These are phyloP conservation scores for Drosophila chauvacae DNA, from an alignment of 1,140 invertebrate genomes.

Conservation along the genomic window DNA sequence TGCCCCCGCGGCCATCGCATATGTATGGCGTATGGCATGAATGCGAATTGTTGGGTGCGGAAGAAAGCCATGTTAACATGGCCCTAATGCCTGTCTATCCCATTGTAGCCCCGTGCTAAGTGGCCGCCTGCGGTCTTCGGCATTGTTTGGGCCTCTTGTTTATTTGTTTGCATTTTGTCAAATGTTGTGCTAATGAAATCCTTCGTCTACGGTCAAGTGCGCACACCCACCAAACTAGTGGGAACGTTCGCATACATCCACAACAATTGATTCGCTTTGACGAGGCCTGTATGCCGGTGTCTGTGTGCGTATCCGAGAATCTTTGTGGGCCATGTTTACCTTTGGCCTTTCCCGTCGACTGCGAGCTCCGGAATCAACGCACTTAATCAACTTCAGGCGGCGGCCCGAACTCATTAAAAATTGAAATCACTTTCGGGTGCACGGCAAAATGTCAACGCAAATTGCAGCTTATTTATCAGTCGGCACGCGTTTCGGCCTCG, in stretches of 20 bases:
- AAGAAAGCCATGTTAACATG: constrained; percentile 74
- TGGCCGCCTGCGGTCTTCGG: constrained; percentile 62
- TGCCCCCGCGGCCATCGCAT: constrained; percentile 3
- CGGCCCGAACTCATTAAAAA: constrained; percentile 73
- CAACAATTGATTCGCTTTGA: constrained; percentile 68
- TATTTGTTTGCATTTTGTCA: constrained; percentile 77
- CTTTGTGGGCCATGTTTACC: constrained; percentile 33
- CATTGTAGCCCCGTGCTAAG: constrained; percentile 57
- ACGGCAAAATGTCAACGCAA: constrained; percentile 79
- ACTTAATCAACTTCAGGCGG: constrained; percentile 70
- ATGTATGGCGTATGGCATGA: constrained; percentile 1
- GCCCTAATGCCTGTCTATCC: constrained; percentile 62
- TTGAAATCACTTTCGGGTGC: constrained; percentile 71
- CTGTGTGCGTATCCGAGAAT: constrained; percentile 23
- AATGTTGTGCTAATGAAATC: constrained; percentile 82
- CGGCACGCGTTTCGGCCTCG: constrained; percentile 35
- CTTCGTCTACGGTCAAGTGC: constrained; percentile 71
- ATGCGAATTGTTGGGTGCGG: constrained; percentile 46
- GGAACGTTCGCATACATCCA: constrained; percentile 14
- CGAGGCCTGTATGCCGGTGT: not conserved
- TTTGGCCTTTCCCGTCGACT: constrained; percentile 37
- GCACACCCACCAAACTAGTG: constrained; percentile 32
- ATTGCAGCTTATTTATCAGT: constrained; percentile 83
- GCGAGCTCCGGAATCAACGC: constrained; percentile 56
- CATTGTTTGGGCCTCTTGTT: constrained; percentile 55